Evolutionary conservation across 1,140 invertebrate species (phyloP).

Genomic region (Drosophila arawakana): DNA sequence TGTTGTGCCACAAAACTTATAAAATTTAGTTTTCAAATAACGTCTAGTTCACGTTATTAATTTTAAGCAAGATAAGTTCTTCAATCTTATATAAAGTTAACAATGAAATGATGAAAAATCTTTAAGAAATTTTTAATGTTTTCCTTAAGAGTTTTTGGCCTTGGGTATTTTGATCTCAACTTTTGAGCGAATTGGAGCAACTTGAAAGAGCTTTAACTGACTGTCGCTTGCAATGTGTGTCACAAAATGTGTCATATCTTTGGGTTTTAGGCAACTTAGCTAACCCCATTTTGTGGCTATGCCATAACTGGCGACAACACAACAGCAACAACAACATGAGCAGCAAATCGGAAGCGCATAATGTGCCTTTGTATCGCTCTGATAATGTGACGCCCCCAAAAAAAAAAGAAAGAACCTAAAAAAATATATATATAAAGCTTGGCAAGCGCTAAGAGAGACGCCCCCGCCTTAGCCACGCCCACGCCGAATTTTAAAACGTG

Average conservation of each 20-base stretch:
- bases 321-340: constrained; percentile 24
- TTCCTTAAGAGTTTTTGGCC: too few relatives aligned
- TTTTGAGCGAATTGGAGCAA: background rate
- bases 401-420: background rate
- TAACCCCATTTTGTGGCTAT: constrained; percentile 43
- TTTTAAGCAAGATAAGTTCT: too few relatives aligned
- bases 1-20: too few relatives aligned
- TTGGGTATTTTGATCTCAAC: too few relatives aligned
- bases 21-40: too few relatives aligned
- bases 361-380: constrained; percentile 78
- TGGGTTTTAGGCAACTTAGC: constrained; percentile 15
- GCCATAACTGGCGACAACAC: constrained; percentile 45
- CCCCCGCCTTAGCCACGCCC: constrained; percentile 11
- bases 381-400: constrained; percentile 67
- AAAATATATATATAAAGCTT: constrained; percentile 24
- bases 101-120: too few relatives aligned
- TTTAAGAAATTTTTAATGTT: too few relatives aligned
- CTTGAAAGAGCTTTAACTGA: background rate
- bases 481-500: constrained; percentile 35
- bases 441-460: constrained; percentile 46
- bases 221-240: background rate
- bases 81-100: too few relatives aligned
- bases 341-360: constrained; percentile 74
- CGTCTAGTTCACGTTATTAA: too few relatives aligned
- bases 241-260: constrained; percentile 23